These are phyloP conservation scores for Cephalophus harveyi DNA, from an alignment of 2,113 vertebrate species.

Conservation along the genomic window DNA sequence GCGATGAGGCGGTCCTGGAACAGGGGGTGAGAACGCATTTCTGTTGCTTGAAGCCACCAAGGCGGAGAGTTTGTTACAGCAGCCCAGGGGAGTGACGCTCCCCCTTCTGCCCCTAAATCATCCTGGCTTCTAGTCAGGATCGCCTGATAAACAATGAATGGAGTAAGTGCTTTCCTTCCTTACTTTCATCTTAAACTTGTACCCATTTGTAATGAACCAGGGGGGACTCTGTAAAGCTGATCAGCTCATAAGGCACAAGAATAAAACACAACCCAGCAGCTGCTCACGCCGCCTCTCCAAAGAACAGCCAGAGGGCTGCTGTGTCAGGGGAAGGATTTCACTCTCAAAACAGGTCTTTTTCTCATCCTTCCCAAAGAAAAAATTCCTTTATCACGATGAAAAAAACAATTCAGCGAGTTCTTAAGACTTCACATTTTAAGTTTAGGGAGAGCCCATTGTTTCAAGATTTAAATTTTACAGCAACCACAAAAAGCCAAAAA, in stretches of 20 bases:
- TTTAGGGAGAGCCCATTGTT: neutral
- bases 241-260: accelerated
- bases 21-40: neutral
- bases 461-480: neutral
- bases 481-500: neutral
- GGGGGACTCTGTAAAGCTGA: neutral
- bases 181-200: neutral
- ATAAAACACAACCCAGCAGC: accelerated
- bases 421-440: neutral
- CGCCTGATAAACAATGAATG: neutral
- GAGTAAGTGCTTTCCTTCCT: neutral
- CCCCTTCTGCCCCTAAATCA: neutral
- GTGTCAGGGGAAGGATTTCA: neutral
- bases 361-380: neutral
- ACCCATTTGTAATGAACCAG: neutral
- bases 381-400: neutral
- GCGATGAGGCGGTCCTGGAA: neutral
- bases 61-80: neutral
- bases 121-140: neutral
- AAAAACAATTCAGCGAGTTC: neutral
- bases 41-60: neutral
- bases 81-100: neutral
- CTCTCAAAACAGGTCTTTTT: neutral
- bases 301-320: no score
- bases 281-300: neutral